Conservation (phyloP, 2,888 invertebrate genomes). For the Torymus tubicola region DNA sequence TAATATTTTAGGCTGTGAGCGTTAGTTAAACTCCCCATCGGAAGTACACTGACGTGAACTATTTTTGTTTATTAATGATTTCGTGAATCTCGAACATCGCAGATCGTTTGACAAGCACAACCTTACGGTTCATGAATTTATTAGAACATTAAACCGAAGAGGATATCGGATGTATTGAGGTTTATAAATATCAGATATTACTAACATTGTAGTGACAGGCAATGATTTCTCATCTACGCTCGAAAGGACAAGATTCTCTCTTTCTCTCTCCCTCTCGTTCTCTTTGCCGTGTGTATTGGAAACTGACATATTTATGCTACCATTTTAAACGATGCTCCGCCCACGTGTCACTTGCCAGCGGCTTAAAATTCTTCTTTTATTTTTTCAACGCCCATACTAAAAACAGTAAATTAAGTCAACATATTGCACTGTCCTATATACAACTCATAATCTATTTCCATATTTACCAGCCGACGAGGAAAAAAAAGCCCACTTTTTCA, state of each 20-base stretch:
- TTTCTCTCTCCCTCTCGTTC: neutral
- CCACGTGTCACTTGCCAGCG: slow-evolving; percentile 35
- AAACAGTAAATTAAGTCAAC: neutral
- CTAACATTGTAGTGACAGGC: slow-evolving; percentile 22
- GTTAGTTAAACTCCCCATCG: no score
- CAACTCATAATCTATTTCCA: neutral
- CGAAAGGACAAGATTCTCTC: slow-evolving; percentile 33
- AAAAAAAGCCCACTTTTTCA: no score
- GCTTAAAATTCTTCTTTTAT: slow-evolving; percentile 22
- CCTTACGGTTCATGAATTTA: no score
- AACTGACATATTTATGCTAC: slow-evolving; percentile 44
- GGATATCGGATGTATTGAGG: no score
- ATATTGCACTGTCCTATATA: neutral
- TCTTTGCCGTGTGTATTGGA: slow-evolving; percentile 23
- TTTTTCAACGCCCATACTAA: no score
- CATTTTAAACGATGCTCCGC: slow-evolving; percentile 23
- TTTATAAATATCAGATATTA: slow-evolving; percentile 28
- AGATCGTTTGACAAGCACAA: no score
- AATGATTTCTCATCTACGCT: slow-evolving; percentile 19
- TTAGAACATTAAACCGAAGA: no score
- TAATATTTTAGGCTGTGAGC: neutral
- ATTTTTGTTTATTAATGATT: no score
- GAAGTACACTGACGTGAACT: no score
- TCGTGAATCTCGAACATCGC: no score
- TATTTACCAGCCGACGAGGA: no score